Conservation (phyloP, 2,888 invertebrate species). For the Acrocera orbiculus region DNA sequence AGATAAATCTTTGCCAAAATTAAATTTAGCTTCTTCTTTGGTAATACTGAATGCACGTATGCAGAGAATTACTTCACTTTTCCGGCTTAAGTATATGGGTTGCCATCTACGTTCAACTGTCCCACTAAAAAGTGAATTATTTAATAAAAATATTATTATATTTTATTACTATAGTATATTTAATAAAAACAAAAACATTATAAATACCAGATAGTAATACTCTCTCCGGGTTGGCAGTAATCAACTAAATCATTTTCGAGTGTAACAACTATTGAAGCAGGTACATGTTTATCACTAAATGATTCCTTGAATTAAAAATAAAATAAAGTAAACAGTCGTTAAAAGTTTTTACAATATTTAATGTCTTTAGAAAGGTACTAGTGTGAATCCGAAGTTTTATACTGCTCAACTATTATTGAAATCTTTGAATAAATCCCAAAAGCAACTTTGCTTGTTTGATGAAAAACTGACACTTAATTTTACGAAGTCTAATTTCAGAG, state of each 20-base stretch:
- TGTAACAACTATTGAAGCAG: constrained; percentile 57
- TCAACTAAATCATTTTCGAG: constrained; percentile 76
- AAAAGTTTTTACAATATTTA: background rate
- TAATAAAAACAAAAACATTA: background rate
- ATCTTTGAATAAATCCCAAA: too few species aligned
- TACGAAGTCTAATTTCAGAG: too few species aligned
- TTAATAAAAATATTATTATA: constrained; percentile 2
- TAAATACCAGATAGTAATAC: constrained; percentile 58
- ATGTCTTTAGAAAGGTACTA: too few species aligned
- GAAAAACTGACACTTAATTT: too few species aligned
- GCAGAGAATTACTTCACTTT: constrained; percentile 6
- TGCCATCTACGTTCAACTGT: constrained; percentile 58
- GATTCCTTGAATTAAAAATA: constrained; percentile 42
- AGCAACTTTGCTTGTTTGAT: too few species aligned
- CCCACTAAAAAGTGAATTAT: constrained; percentile 43
- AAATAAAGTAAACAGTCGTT: background rate
- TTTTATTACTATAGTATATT: background rate
- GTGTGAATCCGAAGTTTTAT: too few species aligned
- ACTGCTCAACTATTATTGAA: too few species aligned
- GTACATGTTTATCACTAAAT: constrained; percentile 51
- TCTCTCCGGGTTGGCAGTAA: constrained; percentile 74
- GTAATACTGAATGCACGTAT: constrained; percentile 35
- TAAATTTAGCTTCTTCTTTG: constrained; percentile 45
- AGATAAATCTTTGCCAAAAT: constrained; percentile 52
- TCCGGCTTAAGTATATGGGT: constrained; percentile 34